Conservation (phyloP, 1,140 invertebrate genomes). For the Pantala flavescens region DNA sequence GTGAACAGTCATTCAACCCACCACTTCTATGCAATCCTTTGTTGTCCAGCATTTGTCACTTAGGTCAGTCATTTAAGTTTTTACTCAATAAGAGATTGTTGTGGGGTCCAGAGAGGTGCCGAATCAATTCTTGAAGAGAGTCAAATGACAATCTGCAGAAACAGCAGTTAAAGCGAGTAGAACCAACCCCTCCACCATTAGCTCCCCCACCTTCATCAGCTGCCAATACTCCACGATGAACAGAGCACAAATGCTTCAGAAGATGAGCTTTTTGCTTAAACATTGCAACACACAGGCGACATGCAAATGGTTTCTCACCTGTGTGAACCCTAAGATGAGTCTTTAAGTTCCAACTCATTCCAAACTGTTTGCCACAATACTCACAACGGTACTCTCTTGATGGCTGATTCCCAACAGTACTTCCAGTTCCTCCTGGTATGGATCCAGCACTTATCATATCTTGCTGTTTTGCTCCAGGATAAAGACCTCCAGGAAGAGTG, state of each 20-base stretch:
- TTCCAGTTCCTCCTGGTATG: neutral
- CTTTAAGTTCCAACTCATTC: constrained; percentile 81
- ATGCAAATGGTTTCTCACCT: constrained; percentile 77
- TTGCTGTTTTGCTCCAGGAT: neutral
- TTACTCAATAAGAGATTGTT: constrained; percentile 75
- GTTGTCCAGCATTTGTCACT: neutral
- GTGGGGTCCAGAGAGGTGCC: constrained; percentile 73
- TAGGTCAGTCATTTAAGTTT: constrained; percentile 55
- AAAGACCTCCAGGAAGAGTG: neutral
- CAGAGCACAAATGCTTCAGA: constrained; percentile 73
- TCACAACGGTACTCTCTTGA: constrained; percentile 73
- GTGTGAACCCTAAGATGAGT: constrained; percentile 75
- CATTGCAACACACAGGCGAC: constrained; percentile 74
- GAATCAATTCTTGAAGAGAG: constrained; percentile 67
- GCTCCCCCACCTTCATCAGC: constrained; percentile 55
- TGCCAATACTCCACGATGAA: constrained; percentile 72
- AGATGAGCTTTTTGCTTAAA: constrained; percentile 81
- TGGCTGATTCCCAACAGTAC: constrained; percentile 29
- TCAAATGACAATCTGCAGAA: constrained; percentile 75
- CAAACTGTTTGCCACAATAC: constrained; percentile 80
- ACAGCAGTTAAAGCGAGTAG: constrained; percentile 65
- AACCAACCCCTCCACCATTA: constrained; percentile 33
- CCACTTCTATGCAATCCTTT: no score
- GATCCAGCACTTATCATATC: neutral
- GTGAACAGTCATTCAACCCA: no score